These are phyloP conservation scores for Cottus gobio DNA, from an alignment of 2,113 vertebrate genomes.

Conservation along the genomic window DNA sequence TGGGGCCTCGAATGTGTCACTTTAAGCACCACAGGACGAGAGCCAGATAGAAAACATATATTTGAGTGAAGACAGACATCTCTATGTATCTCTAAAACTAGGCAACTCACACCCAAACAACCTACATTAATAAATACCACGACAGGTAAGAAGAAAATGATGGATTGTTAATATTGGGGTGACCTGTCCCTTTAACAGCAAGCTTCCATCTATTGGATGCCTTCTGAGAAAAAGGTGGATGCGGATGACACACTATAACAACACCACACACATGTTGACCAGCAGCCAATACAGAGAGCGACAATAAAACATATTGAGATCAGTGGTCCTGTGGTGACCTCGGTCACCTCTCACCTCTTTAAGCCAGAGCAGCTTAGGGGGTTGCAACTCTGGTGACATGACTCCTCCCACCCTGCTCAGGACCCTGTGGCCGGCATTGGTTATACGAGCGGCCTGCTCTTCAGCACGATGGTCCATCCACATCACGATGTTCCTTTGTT, in stretches of 20 bases:
- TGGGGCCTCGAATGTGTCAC: neutral
- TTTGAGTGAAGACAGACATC: neutral
- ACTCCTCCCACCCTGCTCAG: slow-evolving; percentile 89
- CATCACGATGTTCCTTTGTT: slow-evolving; percentile 91
- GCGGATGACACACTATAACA: neutral
- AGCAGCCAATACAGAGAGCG: neutral
- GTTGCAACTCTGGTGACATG: slow-evolving; percentile 99
- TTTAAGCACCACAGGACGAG: neutral
- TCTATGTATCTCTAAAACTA: neutral
- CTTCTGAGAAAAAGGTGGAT: no score
- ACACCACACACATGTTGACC: neutral
- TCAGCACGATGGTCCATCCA: slow-evolving; percentile 97
- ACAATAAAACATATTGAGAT: slow-evolving; percentile 25
- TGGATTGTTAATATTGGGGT: neutral
- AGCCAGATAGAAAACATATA: neutral
- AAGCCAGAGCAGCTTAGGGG: slow-evolving; percentile 96
- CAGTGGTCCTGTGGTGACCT: slow-evolving; percentile 37
- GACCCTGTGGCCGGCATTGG: slow-evolving; percentile 84
- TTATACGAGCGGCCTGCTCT: slow-evolving; percentile 90
- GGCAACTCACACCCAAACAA: neutral
- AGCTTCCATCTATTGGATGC: neutral
- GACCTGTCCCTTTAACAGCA: neutral
- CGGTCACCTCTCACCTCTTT: slow-evolving; percentile 90
- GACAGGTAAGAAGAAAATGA: neutral
- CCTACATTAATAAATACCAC: neutral